Evolutionary conservation across 2,888 invertebrate genomes (phyloP).

Genomic region (Embidobia sp.): DNA sequence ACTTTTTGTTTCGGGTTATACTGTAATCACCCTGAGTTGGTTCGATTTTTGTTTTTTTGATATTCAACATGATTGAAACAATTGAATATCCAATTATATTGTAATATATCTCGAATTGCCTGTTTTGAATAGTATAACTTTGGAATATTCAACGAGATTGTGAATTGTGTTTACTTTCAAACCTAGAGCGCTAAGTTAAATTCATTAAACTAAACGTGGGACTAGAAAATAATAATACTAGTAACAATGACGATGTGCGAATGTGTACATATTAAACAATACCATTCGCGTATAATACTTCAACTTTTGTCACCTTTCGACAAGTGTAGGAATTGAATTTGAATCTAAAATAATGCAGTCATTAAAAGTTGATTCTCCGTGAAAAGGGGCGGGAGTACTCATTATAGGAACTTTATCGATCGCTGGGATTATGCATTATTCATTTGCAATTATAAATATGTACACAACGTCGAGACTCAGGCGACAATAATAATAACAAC

Average conservation of each 20-base stretch:
- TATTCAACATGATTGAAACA: slow-evolving; percentile 19
- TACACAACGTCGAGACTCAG: slow-evolving; percentile 72
- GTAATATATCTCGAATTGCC: slow-evolving; percentile 27
- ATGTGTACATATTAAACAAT: slow-evolving; percentile 26
- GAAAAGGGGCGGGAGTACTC: slow-evolving; percentile 70
- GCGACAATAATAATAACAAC: slow-evolving; percentile 66
- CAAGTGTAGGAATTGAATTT: slow-evolving; percentile 35
- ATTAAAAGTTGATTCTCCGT: slow-evolving; percentile 61
- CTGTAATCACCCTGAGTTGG: slow-evolving; percentile 80
- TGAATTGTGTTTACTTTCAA: slow-evolving; percentile 16
- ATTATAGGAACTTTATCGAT: slow-evolving; percentile 81
- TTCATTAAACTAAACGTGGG: slow-evolving; percentile 33
- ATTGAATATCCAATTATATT: slow-evolving; percentile 8
- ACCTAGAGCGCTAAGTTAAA: slow-evolving; percentile 40
- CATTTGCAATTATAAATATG: slow-evolving; percentile 73
- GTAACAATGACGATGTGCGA: slow-evolving; percentile 44
- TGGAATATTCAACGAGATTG: slow-evolving; percentile 9
- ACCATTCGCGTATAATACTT: slow-evolving; percentile 21
- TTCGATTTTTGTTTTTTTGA: slow-evolving; percentile 63
- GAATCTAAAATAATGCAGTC: slow-evolving; percentile 58
- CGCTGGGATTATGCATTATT: slow-evolving; percentile 68
- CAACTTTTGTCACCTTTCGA: neutral
- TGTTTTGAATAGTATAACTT: slow-evolving; percentile 19
- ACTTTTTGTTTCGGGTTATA: slow-evolving; percentile 80
- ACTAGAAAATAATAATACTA: slow-evolving; percentile 55